phyloP scores from a whole-genome alignment of 35 echinoderm and acorn worm genomes.

The Nesometra sesokonis region DNA sequence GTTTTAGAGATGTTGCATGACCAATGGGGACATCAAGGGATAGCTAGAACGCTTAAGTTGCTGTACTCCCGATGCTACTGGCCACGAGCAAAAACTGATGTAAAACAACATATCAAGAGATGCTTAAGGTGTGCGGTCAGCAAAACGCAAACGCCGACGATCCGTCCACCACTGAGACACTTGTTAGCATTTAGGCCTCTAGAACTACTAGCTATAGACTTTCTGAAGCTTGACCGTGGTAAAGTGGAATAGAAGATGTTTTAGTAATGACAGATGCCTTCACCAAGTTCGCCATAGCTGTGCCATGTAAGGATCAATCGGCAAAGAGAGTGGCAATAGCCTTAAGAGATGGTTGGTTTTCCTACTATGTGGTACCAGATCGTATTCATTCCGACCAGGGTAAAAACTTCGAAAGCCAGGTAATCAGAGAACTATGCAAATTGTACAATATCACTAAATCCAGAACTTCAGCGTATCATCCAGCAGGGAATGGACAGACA shows the following conservation, averaged over 20 bases:
- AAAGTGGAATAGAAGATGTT: background rate
- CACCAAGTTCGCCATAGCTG: no score
- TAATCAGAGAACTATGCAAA: background rate
- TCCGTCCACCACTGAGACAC: background rate
- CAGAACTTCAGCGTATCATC: slow-evolving; percentile 23
- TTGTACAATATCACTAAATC: slow-evolving; percentile 5
- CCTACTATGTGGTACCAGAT: background rate
- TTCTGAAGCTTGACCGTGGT: background rate
- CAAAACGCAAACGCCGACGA: slow-evolving; percentile 2
- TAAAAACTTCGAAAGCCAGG: no score
- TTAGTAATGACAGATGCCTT: background rate
- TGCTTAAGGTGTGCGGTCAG: slow-evolving; percentile 4
- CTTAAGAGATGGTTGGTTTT: background rate
- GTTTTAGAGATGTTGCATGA: slow-evolving; percentile 14
- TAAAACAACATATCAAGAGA: background rate
- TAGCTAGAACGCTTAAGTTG: background rate
- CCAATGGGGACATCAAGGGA: slow-evolving; percentile 30
- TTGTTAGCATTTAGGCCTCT: slow-evolving; percentile 10
- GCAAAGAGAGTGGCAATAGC: background rate
- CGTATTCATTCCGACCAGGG: background rate
- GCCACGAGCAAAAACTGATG: background rate
- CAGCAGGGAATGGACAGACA: slow-evolving; percentile 18
- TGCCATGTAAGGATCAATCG: background rate
- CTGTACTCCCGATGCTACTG: slow-evolving; percentile 15
- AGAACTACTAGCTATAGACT: slow-evolving; percentile 2